Percentiles rank a stretch among this genome's conserved stretches.
phyloP scores from a whole-genome alignment of 2,113 vertebrate genomes.

The Tragelaphus scriptus region DNA sequence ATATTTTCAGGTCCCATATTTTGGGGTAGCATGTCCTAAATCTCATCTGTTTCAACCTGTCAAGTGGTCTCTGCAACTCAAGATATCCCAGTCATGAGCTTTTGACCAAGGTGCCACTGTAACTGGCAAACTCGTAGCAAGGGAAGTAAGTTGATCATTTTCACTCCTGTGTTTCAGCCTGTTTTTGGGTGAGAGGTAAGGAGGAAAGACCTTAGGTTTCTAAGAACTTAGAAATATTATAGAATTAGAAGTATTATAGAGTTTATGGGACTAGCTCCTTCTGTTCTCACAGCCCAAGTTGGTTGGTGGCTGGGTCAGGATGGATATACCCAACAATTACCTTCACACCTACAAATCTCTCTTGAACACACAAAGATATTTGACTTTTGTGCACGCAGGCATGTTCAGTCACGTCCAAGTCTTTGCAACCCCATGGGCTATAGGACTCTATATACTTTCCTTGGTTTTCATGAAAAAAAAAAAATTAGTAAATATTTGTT shows the following conservation, averaged over 20 bases:
- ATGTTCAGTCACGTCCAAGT: fast-evolving
- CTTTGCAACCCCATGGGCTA: background rate
- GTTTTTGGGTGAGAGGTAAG: background rate
- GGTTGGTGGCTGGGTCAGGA: background rate
- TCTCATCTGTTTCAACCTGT: background rate
- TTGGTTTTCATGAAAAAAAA: background rate
- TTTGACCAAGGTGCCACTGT: background rate
- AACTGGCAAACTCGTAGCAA: background rate
- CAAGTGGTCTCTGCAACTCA: background rate
- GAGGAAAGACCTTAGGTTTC: background rate
- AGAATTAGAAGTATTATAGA: background rate
- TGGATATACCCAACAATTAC: background rate
- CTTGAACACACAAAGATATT: background rate
- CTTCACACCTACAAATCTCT: background rate
- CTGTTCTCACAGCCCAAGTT: background rate
- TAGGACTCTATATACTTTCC: background rate
- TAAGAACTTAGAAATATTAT: background rate
- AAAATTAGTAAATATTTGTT: background rate
- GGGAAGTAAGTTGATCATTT: background rate
- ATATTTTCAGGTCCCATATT: background rate
- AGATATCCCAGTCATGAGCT: background rate
- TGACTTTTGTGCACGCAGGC: background rate
- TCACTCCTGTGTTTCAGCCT: background rate
- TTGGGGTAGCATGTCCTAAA: background rate
- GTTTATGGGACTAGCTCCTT: background rate